phyloP scores from a whole-genome alignment of 2,797 vertebrate genomes.

The Tachyglossus aculeatus region DNA sequence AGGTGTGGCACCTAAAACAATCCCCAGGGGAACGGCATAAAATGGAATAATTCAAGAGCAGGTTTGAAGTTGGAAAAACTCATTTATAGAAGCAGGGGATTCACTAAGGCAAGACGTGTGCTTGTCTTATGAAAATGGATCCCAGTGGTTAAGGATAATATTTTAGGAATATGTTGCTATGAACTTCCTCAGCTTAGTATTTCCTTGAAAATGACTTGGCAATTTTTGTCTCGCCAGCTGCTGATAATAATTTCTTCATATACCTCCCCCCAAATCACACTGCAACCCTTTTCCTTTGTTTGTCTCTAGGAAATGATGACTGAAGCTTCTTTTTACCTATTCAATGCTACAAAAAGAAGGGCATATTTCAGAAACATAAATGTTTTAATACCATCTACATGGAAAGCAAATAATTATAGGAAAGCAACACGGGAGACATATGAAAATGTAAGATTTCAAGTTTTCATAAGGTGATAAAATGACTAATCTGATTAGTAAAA shows the following conservation, averaged over 20 bases:
- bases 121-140: neutral
- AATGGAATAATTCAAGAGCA: neutral
- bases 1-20: conserved; percentile 13
- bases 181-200: neutral
- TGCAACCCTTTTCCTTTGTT: neutral
- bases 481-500: no score
- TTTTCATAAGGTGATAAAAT: neutral
- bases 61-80: conserved; percentile 4
- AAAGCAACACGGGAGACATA: conserved; percentile 63
- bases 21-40: neutral
- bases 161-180: neutral
- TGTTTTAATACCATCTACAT: conserved; percentile 71
- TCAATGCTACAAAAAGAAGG: conserved; percentile 67
- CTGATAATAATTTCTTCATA: neutral
- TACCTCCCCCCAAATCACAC: neutral
- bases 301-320: conserved; percentile 70
- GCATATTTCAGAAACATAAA: conserved; percentile 71
- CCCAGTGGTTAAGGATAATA: neutral
- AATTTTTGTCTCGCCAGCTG: neutral
- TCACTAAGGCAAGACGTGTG: conserved; percentile 5
- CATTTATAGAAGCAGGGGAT: neutral
- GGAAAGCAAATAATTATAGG: conserved; percentile 57
- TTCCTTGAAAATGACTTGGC: neutral
- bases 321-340: conserved; percentile 69
- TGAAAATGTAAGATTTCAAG: conserved; percentile 62